Evolutionary conservation across 1,140 invertebrate genomes (phyloP), one percentile per base, ranked within the genome.

Genomic region (Lutraria rhynchaena): DNA sequence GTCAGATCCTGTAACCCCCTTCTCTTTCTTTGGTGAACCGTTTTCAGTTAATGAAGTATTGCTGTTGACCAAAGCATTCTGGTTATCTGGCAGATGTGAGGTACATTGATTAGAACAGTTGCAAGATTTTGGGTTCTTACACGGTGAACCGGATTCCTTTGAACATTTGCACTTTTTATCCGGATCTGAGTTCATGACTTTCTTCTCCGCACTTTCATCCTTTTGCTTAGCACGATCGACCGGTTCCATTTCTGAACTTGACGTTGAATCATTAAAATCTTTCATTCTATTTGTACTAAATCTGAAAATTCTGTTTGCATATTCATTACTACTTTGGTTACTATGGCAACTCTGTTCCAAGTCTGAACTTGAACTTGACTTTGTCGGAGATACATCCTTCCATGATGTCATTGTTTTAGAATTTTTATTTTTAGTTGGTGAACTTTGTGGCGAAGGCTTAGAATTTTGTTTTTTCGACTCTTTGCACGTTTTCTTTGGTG

Each of bases 381-480:
- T 83, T 53, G 85, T 70, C 51, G 85, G 87, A 2, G 87, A 88
- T 7, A 88, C 73, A 70, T 85, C 83, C 78, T 86, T 85, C 87
- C 87, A 88, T 5, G 85, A 83, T 35, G 83, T 86, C 61, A 85
- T 81, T 27, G 35, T 35, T 49, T 71, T 65, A 41, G n/a, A 4
- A 17, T 80, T 71, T 29, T 53, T 76, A 22, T 84, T 58, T 57
- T 74, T 76, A 1, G 57, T 53, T 33, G 70, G 58, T 3, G 60
- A 69, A 37, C 22, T 69, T 27, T 80, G n/a, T 17, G 69, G 75
- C 29, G 69, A 67, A 41, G 53, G 49, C 9, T 71, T 60, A 22
- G 67, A 35, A 24, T 61, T 31, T 27, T 11, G 29, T 11, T 22
- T 27, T n/a, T 74, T 60, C 19, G 19, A 1, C 17, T 58, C 63